A percentile compares a stretch with the other conserved stretches of the same genome.
Evolutionary conservation across 1,140 invertebrate species (phyloP).

Genomic region (Drosophila obscura): DNA sequence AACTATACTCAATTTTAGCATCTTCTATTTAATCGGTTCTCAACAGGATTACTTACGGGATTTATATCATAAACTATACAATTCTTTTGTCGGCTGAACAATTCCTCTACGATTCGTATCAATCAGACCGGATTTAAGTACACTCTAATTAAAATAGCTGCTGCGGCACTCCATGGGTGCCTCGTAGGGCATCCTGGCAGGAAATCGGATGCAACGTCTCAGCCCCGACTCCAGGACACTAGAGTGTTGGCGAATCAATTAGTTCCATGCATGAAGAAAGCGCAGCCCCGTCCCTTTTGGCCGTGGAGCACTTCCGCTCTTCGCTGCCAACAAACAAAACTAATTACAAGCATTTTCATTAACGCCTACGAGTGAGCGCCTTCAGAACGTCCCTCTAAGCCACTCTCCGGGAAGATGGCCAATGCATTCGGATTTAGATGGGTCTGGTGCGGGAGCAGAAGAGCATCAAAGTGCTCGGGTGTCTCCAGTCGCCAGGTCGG

Average conservation of each 20-base stretch:
- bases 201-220: no score
- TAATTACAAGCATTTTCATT: conserved; percentile 82
- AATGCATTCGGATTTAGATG: conserved; percentile 28
- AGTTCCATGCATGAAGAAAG: conserved; percentile 76
- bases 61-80: no score
- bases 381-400: neutral
- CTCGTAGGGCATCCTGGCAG: no score
- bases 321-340: conserved; percentile 77
- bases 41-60: no score
- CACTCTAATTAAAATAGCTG: no score
- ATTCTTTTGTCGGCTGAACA: no score
- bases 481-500: neutral
- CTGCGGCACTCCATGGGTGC: no score
- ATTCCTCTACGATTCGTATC: no score
- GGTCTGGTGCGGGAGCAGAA: conserved; percentile 4
- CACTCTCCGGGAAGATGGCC: neutral
- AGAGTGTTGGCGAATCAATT: conserved; percentile 63
- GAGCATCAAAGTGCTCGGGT: no score
- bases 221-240: neutral
- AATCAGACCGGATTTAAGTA: no score
- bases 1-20: no score
- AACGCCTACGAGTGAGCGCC: conserved; percentile 68
- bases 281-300: conserved; percentile 65
- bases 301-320: conserved; percentile 60
- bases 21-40: no score